phyloP scores from a whole-genome alignment of 2,113 vertebrate genomes.

The Chaetops frenatus region DNA sequence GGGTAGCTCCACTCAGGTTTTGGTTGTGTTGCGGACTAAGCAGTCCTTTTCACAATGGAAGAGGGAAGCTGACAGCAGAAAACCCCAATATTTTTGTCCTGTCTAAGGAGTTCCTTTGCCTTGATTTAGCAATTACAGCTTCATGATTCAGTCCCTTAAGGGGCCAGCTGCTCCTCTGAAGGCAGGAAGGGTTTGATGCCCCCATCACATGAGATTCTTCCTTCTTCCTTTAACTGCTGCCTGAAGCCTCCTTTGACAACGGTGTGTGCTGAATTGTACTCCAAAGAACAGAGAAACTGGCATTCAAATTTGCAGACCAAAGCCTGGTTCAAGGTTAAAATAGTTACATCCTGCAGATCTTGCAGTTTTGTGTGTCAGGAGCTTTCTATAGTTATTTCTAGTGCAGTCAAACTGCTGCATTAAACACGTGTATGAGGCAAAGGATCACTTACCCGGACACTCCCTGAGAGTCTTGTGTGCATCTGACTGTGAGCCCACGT shows the following conservation, averaged over 20 bases:
- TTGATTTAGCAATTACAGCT: not conserved
- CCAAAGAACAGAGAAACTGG: not conserved
- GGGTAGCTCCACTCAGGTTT: not conserved
- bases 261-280: not conserved
- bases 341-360: not conserved
- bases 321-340: not conserved
- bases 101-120: not conserved
- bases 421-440: not conserved
- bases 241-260: not conserved
- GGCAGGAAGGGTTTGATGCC: not conserved
- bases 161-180: not conserved
- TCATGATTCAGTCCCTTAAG: not conserved
- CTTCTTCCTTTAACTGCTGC: not conserved
- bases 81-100: accelerated
- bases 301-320: not conserved
- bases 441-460: not conserved
- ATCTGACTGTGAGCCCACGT: not conserved
- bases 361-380: not conserved
- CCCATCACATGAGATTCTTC: not conserved
- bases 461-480: not conserved
- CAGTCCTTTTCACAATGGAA: not conserved
- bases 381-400: not conserved
- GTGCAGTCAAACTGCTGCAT: not conserved
- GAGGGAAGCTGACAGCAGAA: not conserved
- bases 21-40: not conserved